These are phyloP conservation scores for Virgularia gustaviana DNA, from an alignment of 92 coral and sea anemone genomes.

Conservation along the genomic window DNA sequence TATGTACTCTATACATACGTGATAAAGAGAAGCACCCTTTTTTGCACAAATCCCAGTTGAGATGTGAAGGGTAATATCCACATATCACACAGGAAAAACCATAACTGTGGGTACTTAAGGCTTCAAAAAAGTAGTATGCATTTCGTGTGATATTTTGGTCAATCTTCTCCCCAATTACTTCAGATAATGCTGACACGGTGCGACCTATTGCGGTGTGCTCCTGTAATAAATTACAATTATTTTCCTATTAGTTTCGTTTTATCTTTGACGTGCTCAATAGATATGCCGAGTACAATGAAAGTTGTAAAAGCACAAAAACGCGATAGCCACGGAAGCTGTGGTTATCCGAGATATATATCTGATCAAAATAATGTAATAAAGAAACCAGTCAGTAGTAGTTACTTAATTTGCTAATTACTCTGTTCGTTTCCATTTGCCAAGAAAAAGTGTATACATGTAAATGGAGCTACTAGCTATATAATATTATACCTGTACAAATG, in stretches of 20 bases:
- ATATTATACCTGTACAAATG: constrained; percentile 40
- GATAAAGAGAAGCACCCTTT: constrained; percentile 56
- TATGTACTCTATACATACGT: too few relatives aligned
- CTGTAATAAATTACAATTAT: constrained; percentile 13
- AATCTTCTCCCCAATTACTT: not conserved
- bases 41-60: constrained; percentile 53
- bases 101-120: constrained; percentile 45
- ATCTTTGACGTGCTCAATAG: too few relatives aligned
- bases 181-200: constrained; percentile 21
- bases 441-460: not conserved
- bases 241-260: too few relatives aligned
- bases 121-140: constrained; percentile 58
- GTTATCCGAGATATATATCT: too few relatives aligned
- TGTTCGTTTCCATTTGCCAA: too few relatives aligned
- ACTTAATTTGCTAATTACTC: too few relatives aligned
- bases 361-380: not conserved
- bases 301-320: too few relatives aligned
- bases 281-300: too few relatives aligned
- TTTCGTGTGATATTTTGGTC: constrained; percentile 36
- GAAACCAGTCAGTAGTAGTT: not conserved
- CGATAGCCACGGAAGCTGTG: too few relatives aligned
- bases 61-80: constrained; percentile 52
- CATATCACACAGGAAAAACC: constrained; percentile 42
- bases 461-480: not conserved
- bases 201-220: constrained; percentile 41